Base-by-base conservation (phyloP, 1,140 invertebrate species). In the Zaprionus ornatus region DNA sequence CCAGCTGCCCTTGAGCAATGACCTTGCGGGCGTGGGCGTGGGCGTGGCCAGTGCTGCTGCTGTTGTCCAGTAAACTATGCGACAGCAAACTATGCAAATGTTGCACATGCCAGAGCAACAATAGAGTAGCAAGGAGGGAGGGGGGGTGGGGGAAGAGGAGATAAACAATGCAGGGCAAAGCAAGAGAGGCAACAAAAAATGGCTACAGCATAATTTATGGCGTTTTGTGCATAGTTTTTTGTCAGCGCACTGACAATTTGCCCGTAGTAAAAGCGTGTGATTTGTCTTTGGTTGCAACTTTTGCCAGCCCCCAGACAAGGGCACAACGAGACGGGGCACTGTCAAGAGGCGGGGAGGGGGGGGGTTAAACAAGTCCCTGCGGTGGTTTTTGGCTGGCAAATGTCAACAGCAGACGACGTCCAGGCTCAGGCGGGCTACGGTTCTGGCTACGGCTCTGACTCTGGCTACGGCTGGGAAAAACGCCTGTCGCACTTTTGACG, bases 401-500 rank as follows among this genome's bases (percentile, higher is more conserved):
- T 90, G 85, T 90, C 85, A 90, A 90, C 85, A 82, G 54, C 85
- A 88, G 82, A 81, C 80, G 85, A 88, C 70, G 74, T 77, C 54
- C 78, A 75, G 60, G 63, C 61, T 32, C 55, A 64, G 21, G 17
- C 55, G 40, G 55, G 54, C 29, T 32, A 69, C 56, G 61, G 50
- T 61, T 66, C 57, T 29, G 45, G 40, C 29, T 21, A 69, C 48
- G 50, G 37, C 32, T 35, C n/a, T n/a, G n/a, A 13, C 32, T n/a
- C n/a, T n/a, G 3, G 12, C 35, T 37, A 37, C n/a, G 40, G n/a
- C 40, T 45, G n/a, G 40, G 15, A 65, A 67, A 87, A 87, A 87
- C 83, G 86, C 79, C 82, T 85, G 86, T 85, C 86, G 85, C 68
- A 71, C 76, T 90, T 90, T 90, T 90, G 85, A 90, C 79, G 85